These are phyloP conservation scores for Pseudopipra pipra DNA, from an alignment of 2,113 vertebrate genomes.

Conservation along the genomic window DNA sequence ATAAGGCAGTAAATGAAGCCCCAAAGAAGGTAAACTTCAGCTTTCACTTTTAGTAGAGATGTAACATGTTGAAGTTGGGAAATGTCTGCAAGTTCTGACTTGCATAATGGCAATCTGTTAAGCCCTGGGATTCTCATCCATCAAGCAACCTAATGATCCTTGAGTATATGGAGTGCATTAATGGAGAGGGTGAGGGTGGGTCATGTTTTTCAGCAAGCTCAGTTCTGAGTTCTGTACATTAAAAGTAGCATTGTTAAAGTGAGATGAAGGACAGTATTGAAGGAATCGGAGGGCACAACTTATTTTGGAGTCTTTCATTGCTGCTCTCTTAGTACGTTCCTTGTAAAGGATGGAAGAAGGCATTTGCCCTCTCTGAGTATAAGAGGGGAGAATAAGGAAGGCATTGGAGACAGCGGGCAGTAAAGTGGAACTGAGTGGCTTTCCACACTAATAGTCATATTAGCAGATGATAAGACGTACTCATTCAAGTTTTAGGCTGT, in stretches of 20 bases:
- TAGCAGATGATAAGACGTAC: neutral
- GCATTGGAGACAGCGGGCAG: neutral
- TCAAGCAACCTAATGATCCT: neutral
- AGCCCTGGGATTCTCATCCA: neutral
- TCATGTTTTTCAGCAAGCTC: neutral
- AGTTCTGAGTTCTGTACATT: accelerated
- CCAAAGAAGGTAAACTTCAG: neutral
- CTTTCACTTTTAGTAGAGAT: neutral
- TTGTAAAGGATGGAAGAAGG: neutral
- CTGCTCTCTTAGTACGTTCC: neutral
- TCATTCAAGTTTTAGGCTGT: neutral
- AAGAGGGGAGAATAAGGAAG: neutral
- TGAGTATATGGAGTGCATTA: neutral
- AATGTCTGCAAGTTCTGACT: neutral
- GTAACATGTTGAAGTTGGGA: neutral
- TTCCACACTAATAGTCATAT: neutral
- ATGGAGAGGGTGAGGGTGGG: neutral
- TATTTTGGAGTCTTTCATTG: neutral
- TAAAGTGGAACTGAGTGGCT: neutral
- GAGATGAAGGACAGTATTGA: neutral
- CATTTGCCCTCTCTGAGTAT: neutral
- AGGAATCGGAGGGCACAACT: neutral
- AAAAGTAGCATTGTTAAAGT: neutral
- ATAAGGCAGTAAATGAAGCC: neutral
- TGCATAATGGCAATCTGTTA: neutral